A percentile compares a stretch with the other conserved stretches of the same genome.
Evolutionary conservation across 1,140 invertebrate genomes (phyloP).

Genomic region (Leguminivora glycinivorella): DNA sequence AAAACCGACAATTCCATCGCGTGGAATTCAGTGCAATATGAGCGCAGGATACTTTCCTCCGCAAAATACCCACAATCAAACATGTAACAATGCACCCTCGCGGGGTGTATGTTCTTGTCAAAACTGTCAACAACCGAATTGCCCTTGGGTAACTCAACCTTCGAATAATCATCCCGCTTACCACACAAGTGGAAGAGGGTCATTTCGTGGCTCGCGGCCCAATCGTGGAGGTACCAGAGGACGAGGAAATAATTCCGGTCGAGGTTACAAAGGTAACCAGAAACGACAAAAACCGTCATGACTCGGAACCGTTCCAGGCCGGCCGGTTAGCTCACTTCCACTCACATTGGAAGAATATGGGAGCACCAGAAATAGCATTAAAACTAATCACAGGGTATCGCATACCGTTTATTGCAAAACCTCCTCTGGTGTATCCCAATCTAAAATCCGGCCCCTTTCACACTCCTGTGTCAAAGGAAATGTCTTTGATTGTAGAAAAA

Average conservation of each 20-base stretch:
- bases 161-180: neutral
- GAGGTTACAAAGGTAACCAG: slow-evolving; percentile 21
- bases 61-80: neutral
- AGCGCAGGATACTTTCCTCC: too few relatives aligned
- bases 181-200: slow-evolving; percentile 7
- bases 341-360: slow-evolving; percentile 30
- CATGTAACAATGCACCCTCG: slow-evolving; percentile 32
- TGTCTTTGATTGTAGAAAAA: slow-evolving; percentile 18
- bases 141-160: neutral
- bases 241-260: neutral
- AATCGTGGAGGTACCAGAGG: neutral
- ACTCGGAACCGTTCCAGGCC: slow-evolving; percentile 29
- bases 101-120: slow-evolving; percentile 27
- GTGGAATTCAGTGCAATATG: slow-evolving; percentile 20
- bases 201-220: slow-evolving; percentile 20
- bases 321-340: slow-evolving; percentile 30
- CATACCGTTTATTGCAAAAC: slow-evolving; percentile 31
- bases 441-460: slow-evolving; percentile 9
- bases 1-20: slow-evolving; percentile 30
- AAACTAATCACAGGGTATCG: slow-evolving; percentile 32
- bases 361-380: slow-evolving; percentile 32
- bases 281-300: slow-evolving; percentile 32
- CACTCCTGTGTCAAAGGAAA: slow-evolving; percentile 31
- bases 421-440: slow-evolving; percentile 30
- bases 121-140: neutral